phyloP scores from a whole-genome alignment of 2,797 vertebrate species.

The Orestias chungarensis region DNA sequence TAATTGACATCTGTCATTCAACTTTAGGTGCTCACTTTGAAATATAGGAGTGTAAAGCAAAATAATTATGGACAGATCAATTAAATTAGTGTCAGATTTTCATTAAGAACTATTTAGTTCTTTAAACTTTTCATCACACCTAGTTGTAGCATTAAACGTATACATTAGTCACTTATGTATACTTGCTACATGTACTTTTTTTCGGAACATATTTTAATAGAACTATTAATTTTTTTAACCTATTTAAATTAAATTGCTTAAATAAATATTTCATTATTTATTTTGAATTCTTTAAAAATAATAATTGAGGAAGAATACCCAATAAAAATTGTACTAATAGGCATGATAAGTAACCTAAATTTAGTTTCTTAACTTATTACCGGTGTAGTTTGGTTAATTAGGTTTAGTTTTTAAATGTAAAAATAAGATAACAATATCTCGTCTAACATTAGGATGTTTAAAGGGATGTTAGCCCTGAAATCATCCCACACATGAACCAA shows the following conservation, averaged over 20 bases:
- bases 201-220: too few relatives aligned
- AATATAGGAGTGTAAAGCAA: constrained; percentile 12
- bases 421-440: neutral
- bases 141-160: too few relatives aligned
- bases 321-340: neutral
- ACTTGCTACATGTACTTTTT: too few relatives aligned
- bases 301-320: neutral
- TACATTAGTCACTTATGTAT: too few relatives aligned
- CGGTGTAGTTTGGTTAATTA: neutral
- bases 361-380: neutral
- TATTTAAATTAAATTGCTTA: neutral
- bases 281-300: neutral
- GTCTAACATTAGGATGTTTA: neutral
- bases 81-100: constrained; percentile 41
- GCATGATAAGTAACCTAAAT: neutral
- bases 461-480: neutral
- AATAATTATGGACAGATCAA: constrained; percentile 40
- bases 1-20: constrained; percentile 40
- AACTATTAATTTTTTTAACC: too few relatives aligned
- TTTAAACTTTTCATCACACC: too few relatives aligned
- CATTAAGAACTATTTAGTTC: too few relatives aligned
- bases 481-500: neutral
- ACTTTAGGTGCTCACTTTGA: constrained; percentile 36
- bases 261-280: neutral
- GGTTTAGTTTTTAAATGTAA: neutral